These are phyloP conservation scores for Brachyrhaphis roseni DNA, from an alignment of 2,797 vertebrate genomes.

Conservation along the genomic window DNA sequence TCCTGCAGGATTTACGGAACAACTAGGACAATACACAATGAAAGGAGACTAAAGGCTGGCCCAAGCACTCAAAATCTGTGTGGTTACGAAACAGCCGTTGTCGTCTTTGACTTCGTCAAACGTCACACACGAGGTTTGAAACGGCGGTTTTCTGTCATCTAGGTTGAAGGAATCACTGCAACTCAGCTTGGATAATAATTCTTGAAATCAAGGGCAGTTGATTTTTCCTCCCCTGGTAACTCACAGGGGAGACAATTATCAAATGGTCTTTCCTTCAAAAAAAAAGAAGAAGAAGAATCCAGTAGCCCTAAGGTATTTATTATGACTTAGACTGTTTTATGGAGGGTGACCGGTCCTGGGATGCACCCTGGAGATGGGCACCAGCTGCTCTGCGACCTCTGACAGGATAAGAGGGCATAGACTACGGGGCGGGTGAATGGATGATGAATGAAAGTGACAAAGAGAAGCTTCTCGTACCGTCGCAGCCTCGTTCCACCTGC, in stretches of 20 bases:
- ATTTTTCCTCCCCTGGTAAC: slow-evolving; percentile 15
- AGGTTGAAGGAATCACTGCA: not conserved
- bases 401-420: not conserved
- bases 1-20: slow-evolving; percentile 52
- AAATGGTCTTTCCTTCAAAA: not conserved
- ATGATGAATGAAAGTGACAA: not conserved
- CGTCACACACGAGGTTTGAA: not conserved
- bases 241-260: slow-evolving; percentile 1
- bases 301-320: not conserved
- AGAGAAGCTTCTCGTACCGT: slow-evolving; percentile 78
- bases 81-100: slow-evolving; percentile 4
- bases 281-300: not conserved
- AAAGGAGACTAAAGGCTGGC: slow-evolving; percentile 29
- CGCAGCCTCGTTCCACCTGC: slow-evolving; percentile 92
- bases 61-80: slow-evolving; percentile 1
- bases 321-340: not conserved
- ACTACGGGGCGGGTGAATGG: not conserved
- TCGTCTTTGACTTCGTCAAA: not conserved
- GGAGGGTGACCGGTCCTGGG: not conserved
- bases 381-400: not conserved
- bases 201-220: slow-evolving; percentile 20
- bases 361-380: not conserved
- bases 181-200: slow-evolving; percentile 1
- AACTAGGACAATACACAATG: slow-evolving; percentile 46
- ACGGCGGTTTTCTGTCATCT: not conserved